phyloP scores from a whole-genome alignment of 2,113 vertebrate species.

The Agelaius phoeniceus region DNA sequence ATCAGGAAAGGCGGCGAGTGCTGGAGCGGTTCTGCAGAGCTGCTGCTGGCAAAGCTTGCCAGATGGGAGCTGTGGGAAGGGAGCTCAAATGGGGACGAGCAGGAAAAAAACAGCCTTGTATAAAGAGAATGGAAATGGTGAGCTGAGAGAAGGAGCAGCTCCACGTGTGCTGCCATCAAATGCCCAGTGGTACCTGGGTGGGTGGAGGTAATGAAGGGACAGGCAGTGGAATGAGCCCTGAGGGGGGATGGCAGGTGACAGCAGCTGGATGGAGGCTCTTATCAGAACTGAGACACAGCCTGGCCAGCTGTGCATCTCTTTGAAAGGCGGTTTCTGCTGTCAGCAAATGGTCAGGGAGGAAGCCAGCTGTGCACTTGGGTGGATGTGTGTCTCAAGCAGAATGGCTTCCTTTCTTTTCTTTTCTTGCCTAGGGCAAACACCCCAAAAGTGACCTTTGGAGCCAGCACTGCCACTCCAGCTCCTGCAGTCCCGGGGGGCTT shows the following conservation, averaged over 20 bases:
- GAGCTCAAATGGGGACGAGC: not conserved
- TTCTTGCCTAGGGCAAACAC: not conserved
- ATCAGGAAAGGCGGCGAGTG: not conserved
- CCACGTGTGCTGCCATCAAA: fast-evolving
- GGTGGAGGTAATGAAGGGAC: not conserved
- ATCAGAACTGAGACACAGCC: not conserved
- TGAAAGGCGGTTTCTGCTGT: not conserved
- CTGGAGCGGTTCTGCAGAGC: not conserved
- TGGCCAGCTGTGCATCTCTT: not conserved
- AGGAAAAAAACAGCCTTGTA: not conserved
- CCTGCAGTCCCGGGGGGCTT: not conserved
- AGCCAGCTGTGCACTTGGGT: fast-evolving
- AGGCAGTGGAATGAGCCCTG: not conserved
- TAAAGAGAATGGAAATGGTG: not conserved
- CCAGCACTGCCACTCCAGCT: not conserved
- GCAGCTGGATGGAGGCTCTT: not conserved
- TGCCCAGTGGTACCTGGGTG: not conserved
- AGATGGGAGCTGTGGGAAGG: not conserved
- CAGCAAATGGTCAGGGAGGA: not conserved
- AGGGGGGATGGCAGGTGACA: not conserved
- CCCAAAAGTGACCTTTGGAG: conserved; percentile 73
- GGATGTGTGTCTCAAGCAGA: not conserved
- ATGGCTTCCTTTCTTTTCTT: not conserved
- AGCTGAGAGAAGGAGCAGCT: not conserved
- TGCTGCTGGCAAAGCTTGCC: not conserved